phyloP scores from a whole-genome alignment of 2,113 vertebrate genomes.

The Gila orcuttii region DNA sequence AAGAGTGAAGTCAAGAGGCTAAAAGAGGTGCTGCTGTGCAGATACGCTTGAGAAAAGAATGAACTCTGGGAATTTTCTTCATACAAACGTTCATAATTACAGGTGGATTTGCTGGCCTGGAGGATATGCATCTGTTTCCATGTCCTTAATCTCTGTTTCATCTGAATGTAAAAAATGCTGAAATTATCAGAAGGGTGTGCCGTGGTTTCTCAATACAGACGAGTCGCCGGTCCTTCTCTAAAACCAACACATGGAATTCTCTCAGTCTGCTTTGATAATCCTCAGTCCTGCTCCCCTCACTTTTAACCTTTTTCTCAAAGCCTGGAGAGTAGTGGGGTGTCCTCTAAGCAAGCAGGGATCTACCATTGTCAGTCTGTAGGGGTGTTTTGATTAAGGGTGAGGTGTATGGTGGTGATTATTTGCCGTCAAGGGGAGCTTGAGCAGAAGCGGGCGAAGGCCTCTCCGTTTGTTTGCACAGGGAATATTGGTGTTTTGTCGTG shows the following conservation, averaged over 20 bases:
- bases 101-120: neutral
- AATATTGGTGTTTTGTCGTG: conserved; percentile 51
- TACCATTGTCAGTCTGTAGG: conserved; percentile 15
- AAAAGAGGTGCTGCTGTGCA: conserved; percentile 4
- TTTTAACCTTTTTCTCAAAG: neutral
- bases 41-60: neutral
- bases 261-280: conserved; percentile 36
- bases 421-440: conserved; percentile 34
- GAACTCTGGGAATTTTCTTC: neutral
- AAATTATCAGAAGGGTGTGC: neutral
- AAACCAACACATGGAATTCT: conserved; percentile 37
- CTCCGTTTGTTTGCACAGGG: conserved; percentile 45
- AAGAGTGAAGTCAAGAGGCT: neutral
- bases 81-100: neutral
- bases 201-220: neutral
- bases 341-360: conserved; percentile 13
- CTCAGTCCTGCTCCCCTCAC: conserved; percentile 15
- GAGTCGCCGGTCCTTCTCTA: neutral
- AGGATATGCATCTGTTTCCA: neutral
- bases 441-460: conserved; percentile 19
- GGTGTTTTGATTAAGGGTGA: conserved; percentile 34
- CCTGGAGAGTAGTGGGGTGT: conserved; percentile 25
- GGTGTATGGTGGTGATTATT: conserved; percentile 45
- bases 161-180: conserved; percentile 5
- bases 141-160: conserved; percentile 16